Evolutionary conservation across 2,113 vertebrate species (phyloP), one percentile per base, ranked within the genome.

Genomic region (Eublepharis macularius): DNA sequence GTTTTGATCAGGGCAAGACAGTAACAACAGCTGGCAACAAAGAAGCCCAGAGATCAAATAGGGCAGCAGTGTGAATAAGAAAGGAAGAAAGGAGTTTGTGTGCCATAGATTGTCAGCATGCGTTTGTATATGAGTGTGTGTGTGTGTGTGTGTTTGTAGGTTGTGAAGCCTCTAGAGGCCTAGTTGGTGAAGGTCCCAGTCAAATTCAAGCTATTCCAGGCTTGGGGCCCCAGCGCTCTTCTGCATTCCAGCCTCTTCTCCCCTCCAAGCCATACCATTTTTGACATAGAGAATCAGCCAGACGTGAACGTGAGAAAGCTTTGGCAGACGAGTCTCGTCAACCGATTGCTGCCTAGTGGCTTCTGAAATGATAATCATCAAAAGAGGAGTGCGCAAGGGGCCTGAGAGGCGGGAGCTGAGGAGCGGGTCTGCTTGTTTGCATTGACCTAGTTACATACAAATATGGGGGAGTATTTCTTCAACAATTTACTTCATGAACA

Each of bases 271-370:
- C 94, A 93, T 91, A 76, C 87, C 86, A 74, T 84, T 87, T 90
- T 89, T 85, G 82, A 83, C 93, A 96, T 95, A 95, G 92, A 94
- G 89, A 92, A 93, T 93, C 96, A 97, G 91, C 94, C 96, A 91
- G 89, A 96, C 92, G 94, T 96, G 95, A 96, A 96, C 90, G 92
- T 97, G 95, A 97, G 96, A 96, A 96, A 96, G 95, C 90, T 82
- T 93, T 47, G 78, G 93, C 94, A 95, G 93, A 92, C 94, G 57
- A 87, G 95, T 93, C 93, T 83, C 83, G 87, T 81, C 86, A 86
- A 86, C 88, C 60, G 9, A 77, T 86, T 1, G 12, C 83, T 8
- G 86, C 45, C 49, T 7, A 9, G 45, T 63, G 72, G 65, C 85
- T 90, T 91, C 89, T 81, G 21, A 87, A 90, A 77, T n/a, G 32